Evolutionary conservation across 2,113 vertebrate species (phyloP), one percentile per base, ranked within the genome.

Genomic region (Xiphophorus hellerii): DNA sequence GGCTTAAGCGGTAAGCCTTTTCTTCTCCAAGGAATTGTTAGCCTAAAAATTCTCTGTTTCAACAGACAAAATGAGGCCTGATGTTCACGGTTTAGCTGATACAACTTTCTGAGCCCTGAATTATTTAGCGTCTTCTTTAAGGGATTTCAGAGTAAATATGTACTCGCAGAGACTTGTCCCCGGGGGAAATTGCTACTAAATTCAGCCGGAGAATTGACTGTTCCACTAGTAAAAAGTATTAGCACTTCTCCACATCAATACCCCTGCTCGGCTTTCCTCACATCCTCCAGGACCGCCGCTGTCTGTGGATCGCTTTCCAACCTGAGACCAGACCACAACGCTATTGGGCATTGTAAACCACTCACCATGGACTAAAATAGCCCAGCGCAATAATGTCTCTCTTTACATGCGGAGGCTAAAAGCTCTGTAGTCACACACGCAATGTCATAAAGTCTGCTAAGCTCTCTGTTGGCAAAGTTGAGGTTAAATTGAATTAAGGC

Each of bases 341-440:
- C 88, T 87, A 86, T 79, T 88, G 91, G 90, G 89, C 92, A 91
- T 92, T 88, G 91, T 91, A 92, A 92, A 92, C 90, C 91, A 85
- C 82, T 84, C 88, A 91, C 87, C 89, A 87, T 88, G 60, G 75
- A 67, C 87, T 74, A 85, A 89, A 93, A 93, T 93, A 93, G 88
- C 78, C 80, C 71, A 2, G 71, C 6, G 88, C 86, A 92, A 79
- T 91, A 87, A 90, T 84, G 90, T 85, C 80, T 89, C 73, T 81
- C 87, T 92, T 90, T 85, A 74, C 86, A 86, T 64, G 60, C 67
- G 31, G 77, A 70, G 72, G 84, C 84, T 84, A 82, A 86, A 86
- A 77, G 82, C 61, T 33, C 80, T 64, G 69, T 6, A 81, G 87
- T 86, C 85, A 70, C 83, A 69, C 80, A 64, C 70, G 2, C 75